phyloP scores from a whole-genome alignment of 2,888 invertebrate genomes.

The Amphipyra berbera region DNA sequence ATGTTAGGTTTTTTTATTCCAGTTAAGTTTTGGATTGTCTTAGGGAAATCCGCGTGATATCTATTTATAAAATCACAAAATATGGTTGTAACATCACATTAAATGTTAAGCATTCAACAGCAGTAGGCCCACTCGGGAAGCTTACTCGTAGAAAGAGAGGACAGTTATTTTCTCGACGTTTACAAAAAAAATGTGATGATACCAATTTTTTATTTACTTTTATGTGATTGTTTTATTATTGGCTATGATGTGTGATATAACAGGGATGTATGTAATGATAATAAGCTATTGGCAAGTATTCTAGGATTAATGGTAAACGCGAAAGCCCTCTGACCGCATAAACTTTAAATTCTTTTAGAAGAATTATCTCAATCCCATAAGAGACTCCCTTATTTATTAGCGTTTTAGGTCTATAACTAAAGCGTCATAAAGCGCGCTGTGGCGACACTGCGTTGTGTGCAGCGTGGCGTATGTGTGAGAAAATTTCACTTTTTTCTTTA shows the following conservation, averaged over 20 bases:
- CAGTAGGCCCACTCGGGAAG: not conserved
- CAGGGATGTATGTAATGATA: constrained; percentile 34
- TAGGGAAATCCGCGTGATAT: constrained; percentile 28
- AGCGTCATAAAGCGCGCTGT: too few relatives aligned
- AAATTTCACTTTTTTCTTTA: too few relatives aligned
- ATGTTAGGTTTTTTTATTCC: not conserved
- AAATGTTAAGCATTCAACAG: not conserved
- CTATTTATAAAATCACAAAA: constrained; percentile 33
- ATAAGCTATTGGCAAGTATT: constrained; percentile 29
- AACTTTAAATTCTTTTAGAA: not conserved
- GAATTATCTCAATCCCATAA: too few relatives aligned
- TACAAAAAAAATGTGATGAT: too few relatives aligned
- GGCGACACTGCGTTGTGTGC: too few relatives aligned
- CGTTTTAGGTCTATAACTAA: too few relatives aligned
- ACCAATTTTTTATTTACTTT: not conserved
- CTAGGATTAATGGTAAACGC: constrained; percentile 13
- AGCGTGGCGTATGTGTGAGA: too few relatives aligned
- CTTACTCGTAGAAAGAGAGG: too few relatives aligned
- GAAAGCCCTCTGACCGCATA: not conserved
- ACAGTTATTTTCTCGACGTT: too few relatives aligned
- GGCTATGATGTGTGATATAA: constrained; percentile 46
- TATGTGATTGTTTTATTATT: constrained; percentile 16
- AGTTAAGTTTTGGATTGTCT: constrained; percentile 6
- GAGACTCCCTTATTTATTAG: too few relatives aligned
- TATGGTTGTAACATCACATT: not conserved